These are phyloP conservation scores for Cygnus atratus DNA, from an alignment of 2,113 vertebrate genomes.

Conservation along the genomic window DNA sequence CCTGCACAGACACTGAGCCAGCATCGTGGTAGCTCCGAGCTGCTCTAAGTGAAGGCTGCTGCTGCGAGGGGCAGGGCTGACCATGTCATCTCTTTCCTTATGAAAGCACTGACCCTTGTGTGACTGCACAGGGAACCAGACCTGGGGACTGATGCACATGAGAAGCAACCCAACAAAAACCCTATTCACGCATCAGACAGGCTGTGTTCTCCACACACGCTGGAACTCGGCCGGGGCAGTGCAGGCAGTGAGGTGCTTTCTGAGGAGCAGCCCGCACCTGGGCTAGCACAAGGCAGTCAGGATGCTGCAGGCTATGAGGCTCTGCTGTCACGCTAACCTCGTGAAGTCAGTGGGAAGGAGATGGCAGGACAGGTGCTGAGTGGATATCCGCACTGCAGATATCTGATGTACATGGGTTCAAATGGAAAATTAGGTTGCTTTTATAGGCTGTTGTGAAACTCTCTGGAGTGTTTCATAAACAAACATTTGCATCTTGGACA, in stretches of 20 bases:
- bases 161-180: background rate
- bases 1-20: background rate
- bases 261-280: background rate
- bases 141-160: background rate
- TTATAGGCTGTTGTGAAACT: slow-evolving; percentile 28
- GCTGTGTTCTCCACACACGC: background rate
- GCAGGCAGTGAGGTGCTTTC: background rate
- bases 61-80: background rate
- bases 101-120: background rate
- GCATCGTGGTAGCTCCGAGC: background rate
- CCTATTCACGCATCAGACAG: background rate
- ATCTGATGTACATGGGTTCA: slow-evolving; percentile 33
- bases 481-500: slow-evolving; percentile 53
- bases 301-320: background rate
- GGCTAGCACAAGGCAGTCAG: background rate
- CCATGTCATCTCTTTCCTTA: background rate
- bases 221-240: background rate
- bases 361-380: background rate
- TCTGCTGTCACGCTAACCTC: background rate
- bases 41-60: background rate
- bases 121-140: background rate
- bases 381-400: background rate
- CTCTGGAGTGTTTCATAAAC: slow-evolving; percentile 1
- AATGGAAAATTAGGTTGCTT: slow-evolving; percentile 24
- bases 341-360: background rate